Evolutionary conservation across 2,113 vertebrate species (phyloP).

Genomic region (Xiphophorus hellerii): DNA sequence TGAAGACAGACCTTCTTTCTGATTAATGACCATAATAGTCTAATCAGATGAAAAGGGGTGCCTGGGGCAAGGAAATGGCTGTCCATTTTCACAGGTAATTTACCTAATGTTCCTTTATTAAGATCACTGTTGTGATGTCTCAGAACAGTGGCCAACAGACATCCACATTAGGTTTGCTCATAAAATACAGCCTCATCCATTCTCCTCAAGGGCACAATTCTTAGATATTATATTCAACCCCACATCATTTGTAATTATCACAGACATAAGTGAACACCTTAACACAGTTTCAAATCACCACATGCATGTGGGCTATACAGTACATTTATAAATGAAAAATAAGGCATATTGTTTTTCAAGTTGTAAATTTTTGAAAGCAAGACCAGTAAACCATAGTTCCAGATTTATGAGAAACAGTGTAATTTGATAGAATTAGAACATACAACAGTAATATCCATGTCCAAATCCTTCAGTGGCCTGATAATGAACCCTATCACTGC

Average conservation of each 20-base stretch:
- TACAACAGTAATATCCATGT: not conserved
- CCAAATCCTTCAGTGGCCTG: not conserved
- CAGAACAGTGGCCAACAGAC: slow-evolving; percentile 4
- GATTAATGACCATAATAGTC: slow-evolving; percentile 46
- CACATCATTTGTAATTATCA: slow-evolving; percentile 60
- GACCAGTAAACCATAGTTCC: not conserved
- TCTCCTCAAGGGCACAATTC: slow-evolving; percentile 48
- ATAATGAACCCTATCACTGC: no score
- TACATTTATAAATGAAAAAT: slow-evolving; percentile 15
- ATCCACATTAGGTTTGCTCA: slow-evolving; percentile 28
- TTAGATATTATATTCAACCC: slow-evolving; percentile 47
- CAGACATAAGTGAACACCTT: slow-evolving; percentile 59
- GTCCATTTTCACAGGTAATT: slow-evolving; percentile 78
- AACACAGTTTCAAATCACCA: slow-evolving; percentile 36
- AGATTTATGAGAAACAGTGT: not conserved
- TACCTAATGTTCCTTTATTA: slow-evolving; percentile 75
- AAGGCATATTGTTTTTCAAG: not conserved
- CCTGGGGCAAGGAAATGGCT: slow-evolving; percentile 47
- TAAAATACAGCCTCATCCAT: slow-evolving; percentile 55
- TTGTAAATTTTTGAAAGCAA: not conserved
- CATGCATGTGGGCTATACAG: slow-evolving; percentile 37
- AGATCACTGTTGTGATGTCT: slow-evolving; percentile 50
- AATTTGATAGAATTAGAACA: no score
- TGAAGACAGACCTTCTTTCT: slow-evolving; percentile 40
- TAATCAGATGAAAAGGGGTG: slow-evolving; percentile 51